A percentile compares a stretch with the other conserved stretches of the same genome.
Conservation (phyloP, 2,888 invertebrate genomes). For the Cataglyphis cursor region DNA sequence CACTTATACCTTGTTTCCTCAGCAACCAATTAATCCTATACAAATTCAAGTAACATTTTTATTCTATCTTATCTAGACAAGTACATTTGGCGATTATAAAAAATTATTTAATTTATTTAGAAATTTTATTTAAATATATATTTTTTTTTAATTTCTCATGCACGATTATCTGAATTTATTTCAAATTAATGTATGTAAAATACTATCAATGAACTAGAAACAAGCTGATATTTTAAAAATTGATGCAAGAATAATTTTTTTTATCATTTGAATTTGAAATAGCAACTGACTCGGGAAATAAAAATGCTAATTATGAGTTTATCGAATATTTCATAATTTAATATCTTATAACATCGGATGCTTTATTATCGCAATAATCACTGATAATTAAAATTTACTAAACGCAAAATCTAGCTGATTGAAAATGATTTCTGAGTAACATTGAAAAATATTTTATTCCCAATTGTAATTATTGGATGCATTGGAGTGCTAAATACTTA, state of each 20-base stretch:
- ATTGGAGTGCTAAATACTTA: neutral
- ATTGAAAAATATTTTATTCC: neutral
- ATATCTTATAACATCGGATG: conserved; percentile 24
- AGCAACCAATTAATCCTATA: neutral
- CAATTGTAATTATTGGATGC: neutral
- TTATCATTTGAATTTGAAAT: conserved; percentile 29
- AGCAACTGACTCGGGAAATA: neutral
- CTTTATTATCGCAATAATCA: neutral
- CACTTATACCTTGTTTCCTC: neutral
- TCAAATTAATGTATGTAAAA: neutral
- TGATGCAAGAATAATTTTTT: neutral
- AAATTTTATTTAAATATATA: neutral
- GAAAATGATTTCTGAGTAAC: conserved; percentile 14
- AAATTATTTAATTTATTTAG: neutral
- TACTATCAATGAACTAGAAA: neutral
- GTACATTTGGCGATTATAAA: neutral
- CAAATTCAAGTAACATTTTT: neutral
- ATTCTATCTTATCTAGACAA: neutral
- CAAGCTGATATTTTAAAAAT: neutral
- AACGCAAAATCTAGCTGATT: neutral
- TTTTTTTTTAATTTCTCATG: neutral
- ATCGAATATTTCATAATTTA: conserved; percentile 33
- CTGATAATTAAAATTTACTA: conserved; percentile 17
- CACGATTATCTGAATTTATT: neutral
- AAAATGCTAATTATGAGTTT: neutral